Percentiles rank a stretch among this genome's conserved stretches.
phyloP scores from a whole-genome alignment of 37 sponge, comb jelly and placozoan species.

The Agelas oroides region DNA sequence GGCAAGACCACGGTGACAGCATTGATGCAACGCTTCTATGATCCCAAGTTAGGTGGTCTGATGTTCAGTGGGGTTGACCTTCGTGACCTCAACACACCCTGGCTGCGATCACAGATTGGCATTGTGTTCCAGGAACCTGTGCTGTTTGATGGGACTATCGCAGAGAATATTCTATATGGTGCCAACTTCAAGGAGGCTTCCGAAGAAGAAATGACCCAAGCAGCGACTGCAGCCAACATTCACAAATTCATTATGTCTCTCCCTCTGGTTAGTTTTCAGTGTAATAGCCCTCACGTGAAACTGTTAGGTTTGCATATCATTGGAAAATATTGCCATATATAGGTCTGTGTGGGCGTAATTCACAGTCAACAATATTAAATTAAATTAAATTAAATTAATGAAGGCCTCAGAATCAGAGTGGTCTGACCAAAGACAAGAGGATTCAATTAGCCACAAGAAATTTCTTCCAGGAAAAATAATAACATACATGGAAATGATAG shows the following conservation, averaged over 20 bases:
- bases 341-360: no score
- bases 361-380: no score
- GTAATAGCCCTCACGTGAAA: background rate
- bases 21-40: conserved; percentile 89
- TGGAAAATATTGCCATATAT: no score
- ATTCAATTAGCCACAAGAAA: no score
- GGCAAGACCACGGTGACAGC: conserved; percentile 97
- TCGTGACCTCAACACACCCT: conserved; percentile 61
- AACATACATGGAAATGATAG: no score
- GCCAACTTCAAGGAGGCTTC: conserved; percentile 63
- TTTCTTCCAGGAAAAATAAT: no score
- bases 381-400: no score
- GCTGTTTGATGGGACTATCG: conserved; percentile 84
- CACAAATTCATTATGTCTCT: conserved; percentile 81
- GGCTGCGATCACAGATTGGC: conserved; percentile 87
- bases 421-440: no score
- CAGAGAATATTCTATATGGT: conserved; percentile 92
- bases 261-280: conserved; percentile 72
- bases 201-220: conserved; percentile 77
- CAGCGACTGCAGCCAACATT: conserved; percentile 89
- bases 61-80: conserved; percentile 44
- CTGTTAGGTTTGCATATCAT: no score
- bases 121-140: conserved; percentile 93
- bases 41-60: conserved; percentile 54
- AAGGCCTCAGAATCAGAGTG: no score